Evolutionary conservation across 23 tunicate species (phyloP).

Genomic region (Ascidia mentula): DNA sequence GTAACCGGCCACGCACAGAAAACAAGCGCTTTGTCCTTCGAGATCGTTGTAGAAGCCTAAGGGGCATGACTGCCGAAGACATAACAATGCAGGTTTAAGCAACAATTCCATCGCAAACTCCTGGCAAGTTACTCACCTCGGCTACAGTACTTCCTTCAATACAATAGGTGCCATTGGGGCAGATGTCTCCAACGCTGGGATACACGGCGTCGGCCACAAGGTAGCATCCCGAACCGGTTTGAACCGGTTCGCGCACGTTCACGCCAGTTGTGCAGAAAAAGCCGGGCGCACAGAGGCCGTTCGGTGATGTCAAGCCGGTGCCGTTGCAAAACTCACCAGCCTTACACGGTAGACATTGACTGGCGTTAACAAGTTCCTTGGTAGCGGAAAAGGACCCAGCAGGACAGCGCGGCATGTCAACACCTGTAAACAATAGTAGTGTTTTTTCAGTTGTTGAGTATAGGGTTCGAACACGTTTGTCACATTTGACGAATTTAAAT

Average conservation of each 20-base stretch:
- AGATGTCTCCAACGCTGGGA: constrained; percentile 70
- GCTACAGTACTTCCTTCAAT: constrained; percentile 38
- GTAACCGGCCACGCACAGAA: constrained; percentile 67
- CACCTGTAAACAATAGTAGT: constrained; percentile 20
- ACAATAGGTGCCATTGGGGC: constrained; percentile 86
- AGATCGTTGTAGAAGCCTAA: constrained; percentile 77
- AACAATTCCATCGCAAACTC: neutral
- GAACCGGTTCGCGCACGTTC: constrained; percentile 41
- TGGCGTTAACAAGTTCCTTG: constrained; percentile 5
- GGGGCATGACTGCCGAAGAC: constrained; percentile 30
- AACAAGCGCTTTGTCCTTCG: constrained; percentile 31
- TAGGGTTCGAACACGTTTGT: no score
- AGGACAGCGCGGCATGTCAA: constrained; percentile 68
- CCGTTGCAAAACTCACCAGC: constrained; percentile 68
- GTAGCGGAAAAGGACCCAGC: constrained; percentile 64
- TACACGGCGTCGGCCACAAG: constrained; percentile 28
- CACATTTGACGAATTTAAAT: no score
- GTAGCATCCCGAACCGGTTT: constrained; percentile 29
- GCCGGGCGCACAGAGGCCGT: constrained; percentile 54
- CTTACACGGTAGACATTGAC: constrained; percentile 66
- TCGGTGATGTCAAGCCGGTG: constrained; percentile 41
- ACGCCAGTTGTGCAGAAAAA: constrained; percentile 79
- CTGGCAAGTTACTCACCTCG: constrained; percentile 17
- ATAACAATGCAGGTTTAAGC: neutral
- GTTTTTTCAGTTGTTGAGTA: no score